Percentiles rank a stretch among this genome's conserved stretches.
Conservation (phyloP, 92 coral and sea anemone species). For the Epizoanthus stellaris region DNA sequence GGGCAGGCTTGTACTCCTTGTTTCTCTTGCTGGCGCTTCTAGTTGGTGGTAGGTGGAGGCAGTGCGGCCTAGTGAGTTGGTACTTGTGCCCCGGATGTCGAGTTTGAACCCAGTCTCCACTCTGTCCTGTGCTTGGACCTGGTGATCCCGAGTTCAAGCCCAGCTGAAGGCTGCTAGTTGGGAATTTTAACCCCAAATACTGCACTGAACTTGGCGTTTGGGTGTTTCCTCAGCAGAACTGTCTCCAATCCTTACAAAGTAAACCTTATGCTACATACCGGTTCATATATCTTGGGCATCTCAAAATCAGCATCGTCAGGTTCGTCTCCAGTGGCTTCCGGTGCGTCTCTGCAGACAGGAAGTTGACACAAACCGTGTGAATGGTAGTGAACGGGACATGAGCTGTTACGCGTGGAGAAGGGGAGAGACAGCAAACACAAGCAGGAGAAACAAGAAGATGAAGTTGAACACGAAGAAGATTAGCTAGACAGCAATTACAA, state of each 20-base stretch:
- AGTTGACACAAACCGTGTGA: not conserved
- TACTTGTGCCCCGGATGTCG: no score
- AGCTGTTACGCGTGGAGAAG: not conserved
- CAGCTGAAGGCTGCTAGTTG: no score
- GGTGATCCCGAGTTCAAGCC: no score
- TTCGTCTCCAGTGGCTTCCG: conserved; percentile 98
- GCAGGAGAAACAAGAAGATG: not conserved
- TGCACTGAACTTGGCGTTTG: no score
- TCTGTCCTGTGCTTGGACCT: no score
- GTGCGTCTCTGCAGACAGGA: conserved; percentile 77
- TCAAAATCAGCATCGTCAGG: conserved; percentile 98
- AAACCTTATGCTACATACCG: conserved; percentile 57
- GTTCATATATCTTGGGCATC: conserved; percentile 95
- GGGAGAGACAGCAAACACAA: not conserved
- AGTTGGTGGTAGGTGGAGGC: no score
- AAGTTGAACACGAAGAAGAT: not conserved
- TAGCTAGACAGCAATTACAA: not conserved
- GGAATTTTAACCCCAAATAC: no score
- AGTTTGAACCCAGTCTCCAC: no score
- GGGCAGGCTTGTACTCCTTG: not conserved
- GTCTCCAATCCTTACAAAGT: no score
- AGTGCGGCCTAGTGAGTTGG: no score
- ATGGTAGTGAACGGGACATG: not conserved
- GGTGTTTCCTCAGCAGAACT: no score
- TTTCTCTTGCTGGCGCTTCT: no score